Percentiles rank a stretch among this genome's conserved stretches.
phyloP scores from a whole-genome alignment of 2,888 invertebrate genomes.

The Cheilosia vulpina region DNA sequence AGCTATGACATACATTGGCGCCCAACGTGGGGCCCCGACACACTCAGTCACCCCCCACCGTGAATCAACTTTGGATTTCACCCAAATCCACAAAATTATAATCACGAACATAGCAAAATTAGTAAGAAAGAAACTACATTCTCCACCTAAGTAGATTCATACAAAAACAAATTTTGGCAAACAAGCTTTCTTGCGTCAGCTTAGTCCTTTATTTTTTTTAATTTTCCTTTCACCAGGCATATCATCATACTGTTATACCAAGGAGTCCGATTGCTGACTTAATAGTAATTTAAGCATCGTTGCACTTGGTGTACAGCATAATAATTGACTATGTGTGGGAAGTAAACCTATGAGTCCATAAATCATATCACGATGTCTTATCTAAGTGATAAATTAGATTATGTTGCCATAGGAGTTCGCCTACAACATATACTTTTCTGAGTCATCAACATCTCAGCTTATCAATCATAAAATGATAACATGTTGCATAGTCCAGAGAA shows the following conservation, averaged over 20 bases:
- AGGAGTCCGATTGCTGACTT: neutral
- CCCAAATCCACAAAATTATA: too few species aligned
- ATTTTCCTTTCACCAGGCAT: neutral
- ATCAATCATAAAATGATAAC: too few species aligned
- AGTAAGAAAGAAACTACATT: too few species aligned
- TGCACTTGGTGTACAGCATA: neutral
- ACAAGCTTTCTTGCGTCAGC: neutral
- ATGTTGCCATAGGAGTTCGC: neutral
- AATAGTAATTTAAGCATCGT: neutral
- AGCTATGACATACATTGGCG: too few species aligned
- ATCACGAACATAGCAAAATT: too few species aligned
- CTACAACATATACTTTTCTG: neutral
- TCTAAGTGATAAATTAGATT: neutral
- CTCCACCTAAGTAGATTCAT: neutral
- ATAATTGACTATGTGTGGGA: too few species aligned
- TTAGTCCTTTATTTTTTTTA: neutral
- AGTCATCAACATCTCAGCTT: too few species aligned
- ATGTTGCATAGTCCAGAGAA: too few species aligned
- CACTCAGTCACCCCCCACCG: too few species aligned
- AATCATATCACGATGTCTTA: neutral
- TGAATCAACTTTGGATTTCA: too few species aligned
- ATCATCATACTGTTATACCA: neutral
- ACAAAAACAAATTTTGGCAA: neutral
- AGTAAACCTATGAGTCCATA: neutral
- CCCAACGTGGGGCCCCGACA: too few species aligned